These are phyloP conservation scores for Odontamblyopus rebecca DNA, from an alignment of 2,797 vertebrate genomes.

Conservation along the genomic window DNA sequence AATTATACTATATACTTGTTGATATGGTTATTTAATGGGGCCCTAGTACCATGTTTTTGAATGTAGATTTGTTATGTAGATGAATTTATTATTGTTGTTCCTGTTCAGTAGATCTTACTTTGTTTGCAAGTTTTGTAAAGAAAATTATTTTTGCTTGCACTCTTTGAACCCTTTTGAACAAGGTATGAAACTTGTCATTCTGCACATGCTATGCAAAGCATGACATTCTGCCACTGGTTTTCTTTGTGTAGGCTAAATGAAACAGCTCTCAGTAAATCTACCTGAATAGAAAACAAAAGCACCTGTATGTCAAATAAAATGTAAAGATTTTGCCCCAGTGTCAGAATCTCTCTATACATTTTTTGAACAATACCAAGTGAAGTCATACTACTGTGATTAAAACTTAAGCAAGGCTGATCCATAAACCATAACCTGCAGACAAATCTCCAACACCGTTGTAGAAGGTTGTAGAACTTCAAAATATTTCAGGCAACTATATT, in stretches of 20 bases:
- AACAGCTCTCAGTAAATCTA: slow-evolving; percentile 75
- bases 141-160: slow-evolving; percentile 61
- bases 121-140: slow-evolving; percentile 65
- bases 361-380: background rate
- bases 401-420: background rate
- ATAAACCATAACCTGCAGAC: background rate
- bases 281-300: slow-evolving; percentile 75
- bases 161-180: slow-evolving; percentile 50
- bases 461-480: background rate
- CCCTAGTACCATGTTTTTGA: slow-evolving; percentile 76
- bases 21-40: slow-evolving; percentile 76
- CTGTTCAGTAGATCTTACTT: slow-evolving; percentile 72
- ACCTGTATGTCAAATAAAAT: slow-evolving; percentile 84
- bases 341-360: slow-evolving; percentile 30
- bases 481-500: too few relatives aligned
- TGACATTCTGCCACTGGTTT: slow-evolving; percentile 39
- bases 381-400: background rate
- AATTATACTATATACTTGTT: slow-evolving; percentile 58
- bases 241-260: slow-evolving; percentile 65
- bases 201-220: slow-evolving; percentile 55
- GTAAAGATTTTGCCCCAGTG: slow-evolving; percentile 77
- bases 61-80: slow-evolving; percentile 83
- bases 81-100: slow-evolving; percentile 65
- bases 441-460: background rate
- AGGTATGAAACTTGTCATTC: slow-evolving; percentile 50